These are phyloP conservation scores for Priocnemis perturbator DNA, from an alignment of 2,888 invertebrate genomes.

Conservation along the genomic window DNA sequence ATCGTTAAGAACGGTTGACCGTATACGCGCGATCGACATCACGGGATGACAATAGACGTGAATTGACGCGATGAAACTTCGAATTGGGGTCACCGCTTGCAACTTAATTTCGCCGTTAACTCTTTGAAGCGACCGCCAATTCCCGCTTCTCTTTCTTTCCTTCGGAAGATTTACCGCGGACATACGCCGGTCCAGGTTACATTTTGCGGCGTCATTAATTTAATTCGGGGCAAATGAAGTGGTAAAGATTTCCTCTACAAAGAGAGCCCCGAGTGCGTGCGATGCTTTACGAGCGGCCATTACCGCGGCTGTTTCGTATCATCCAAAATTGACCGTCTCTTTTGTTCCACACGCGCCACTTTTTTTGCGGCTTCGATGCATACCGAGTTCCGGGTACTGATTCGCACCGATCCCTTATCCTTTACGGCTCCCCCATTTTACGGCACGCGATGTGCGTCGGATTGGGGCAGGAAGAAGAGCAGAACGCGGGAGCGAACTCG, in stretches of 20 bases:
- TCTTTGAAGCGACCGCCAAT: neutral
- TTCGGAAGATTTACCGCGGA: too few relatives aligned
- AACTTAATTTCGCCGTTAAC: slow-evolving; percentile 17
- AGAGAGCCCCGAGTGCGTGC: slow-evolving; percentile 9
- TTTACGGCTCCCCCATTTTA: neutral
- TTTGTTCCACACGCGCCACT: slow-evolving; percentile 24
- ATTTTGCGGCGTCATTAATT: slow-evolving; percentile 40
- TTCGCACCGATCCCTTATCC: slow-evolving; percentile 24
- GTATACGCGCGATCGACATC: too few relatives aligned
- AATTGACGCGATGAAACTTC: neutral
- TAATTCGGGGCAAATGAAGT: slow-evolving; percentile 48
- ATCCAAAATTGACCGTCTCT: slow-evolving; percentile 24
- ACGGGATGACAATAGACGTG: neutral
- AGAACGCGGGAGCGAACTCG: neutral
- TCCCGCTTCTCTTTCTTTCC: too few relatives aligned
- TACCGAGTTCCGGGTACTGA: slow-evolving; percentile 27
- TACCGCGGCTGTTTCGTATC: slow-evolving; percentile 36
- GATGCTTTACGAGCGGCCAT: slow-evolving; percentile 50
- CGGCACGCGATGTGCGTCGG: neutral
- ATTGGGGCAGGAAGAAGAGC: too few relatives aligned
- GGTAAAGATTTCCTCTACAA: slow-evolving; percentile 26
- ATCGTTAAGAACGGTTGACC: too few relatives aligned
- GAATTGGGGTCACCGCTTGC: neutral
- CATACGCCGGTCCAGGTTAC: neutral
- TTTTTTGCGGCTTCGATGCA: slow-evolving; percentile 20